Evolutionary conservation across 2,888 invertebrate species (phyloP), one percentile per base, ranked within the genome.

Genomic region (Erebia aethiops): DNA sequence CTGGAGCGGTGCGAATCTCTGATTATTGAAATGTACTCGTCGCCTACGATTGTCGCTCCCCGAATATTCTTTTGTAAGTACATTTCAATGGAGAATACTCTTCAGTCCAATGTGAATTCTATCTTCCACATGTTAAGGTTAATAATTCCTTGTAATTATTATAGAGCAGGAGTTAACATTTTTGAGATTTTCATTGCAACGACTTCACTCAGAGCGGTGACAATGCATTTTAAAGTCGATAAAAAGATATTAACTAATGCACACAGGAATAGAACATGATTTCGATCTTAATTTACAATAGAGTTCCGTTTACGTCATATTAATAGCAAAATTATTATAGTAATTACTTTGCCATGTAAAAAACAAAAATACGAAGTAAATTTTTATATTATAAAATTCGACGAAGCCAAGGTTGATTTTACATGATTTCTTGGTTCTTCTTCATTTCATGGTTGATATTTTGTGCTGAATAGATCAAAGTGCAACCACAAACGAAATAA

Each of bases 11-110:
- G 73, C 65, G 69, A 66, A 43, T 62, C 68, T 56, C 66, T 69
- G 73, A 73, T 73, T 73, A 74, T 72, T 72, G 74, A 75, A 75
- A 72, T 75, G 71, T 67, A 70, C 74, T 72, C 70, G 46, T 70
- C 63, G 74, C 72, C 72, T 70, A 67, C 72, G 65, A 72, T 71
- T 72, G 74, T 72, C 74, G 69, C 73, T 64, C 69, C 56, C 63
- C 64, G 70, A 74, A 72, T 60, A 73, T 68, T 69, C 74, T 75
- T 74, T 75, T 72, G 72, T 71, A 68, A 71, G 66, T 69, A 58
- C 72, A 72, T 73, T 72, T 72, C 71, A 74, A 73, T 72, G 67
- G 62, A 56, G 43, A 52, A 26, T 10, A 26, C 21, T 16, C 49
- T 43, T 41, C 49, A 10, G 9, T 10, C 52, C 68, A 66, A 57